Percentiles rank a stretch among this genome's conserved stretches.
Conservation (phyloP, 92 coral and sea anemone genomes). For the Epizoanthus rinbou region DNA sequence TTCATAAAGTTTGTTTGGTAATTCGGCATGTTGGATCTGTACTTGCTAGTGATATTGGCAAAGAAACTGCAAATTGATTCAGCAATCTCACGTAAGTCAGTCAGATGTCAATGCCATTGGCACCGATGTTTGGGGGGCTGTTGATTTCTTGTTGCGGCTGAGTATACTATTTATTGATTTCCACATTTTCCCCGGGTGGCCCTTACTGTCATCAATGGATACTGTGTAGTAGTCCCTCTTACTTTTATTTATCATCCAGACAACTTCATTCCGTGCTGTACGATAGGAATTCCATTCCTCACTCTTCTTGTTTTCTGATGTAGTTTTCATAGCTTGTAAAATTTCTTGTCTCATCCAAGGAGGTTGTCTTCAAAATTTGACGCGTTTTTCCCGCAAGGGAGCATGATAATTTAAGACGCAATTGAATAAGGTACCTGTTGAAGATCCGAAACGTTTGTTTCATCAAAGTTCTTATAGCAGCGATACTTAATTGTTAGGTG, state of each 20-base stretch:
- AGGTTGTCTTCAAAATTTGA: conserved; percentile 6
- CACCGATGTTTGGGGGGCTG: not conserved
- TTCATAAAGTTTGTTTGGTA: not conserved
- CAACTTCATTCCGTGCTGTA: conserved; percentile 16
- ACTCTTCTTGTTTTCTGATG: not conserved
- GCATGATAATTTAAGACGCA: conserved; percentile 17
- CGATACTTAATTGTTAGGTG: conserved; percentile 43
- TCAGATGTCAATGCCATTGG: not conserved
- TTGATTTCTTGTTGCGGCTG: conserved; percentile 25
- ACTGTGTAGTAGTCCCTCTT: conserved; percentile 4
- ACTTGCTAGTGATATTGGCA: not conserved
- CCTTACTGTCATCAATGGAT: conserved; percentile 4
- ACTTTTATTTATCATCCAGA: conserved; percentile 24
- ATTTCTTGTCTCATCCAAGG: conserved; percentile 24
- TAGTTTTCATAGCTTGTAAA: not conserved
- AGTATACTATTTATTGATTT: not conserved
- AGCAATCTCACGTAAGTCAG: conserved; percentile 14
- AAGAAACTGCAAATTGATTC: not conserved
- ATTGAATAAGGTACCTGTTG: conserved; percentile 30
- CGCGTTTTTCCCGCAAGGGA: conserved; percentile 11
- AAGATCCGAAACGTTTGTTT: conserved; percentile 1
- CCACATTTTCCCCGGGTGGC: conserved; percentile 9
- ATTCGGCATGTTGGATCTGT: not conserved
- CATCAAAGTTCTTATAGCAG: conserved; percentile 31
- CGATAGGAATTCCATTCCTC: not conserved